phyloP scores from a whole-genome alignment of 2,113 vertebrate genomes.

The Pterophyllum scalare region DNA sequence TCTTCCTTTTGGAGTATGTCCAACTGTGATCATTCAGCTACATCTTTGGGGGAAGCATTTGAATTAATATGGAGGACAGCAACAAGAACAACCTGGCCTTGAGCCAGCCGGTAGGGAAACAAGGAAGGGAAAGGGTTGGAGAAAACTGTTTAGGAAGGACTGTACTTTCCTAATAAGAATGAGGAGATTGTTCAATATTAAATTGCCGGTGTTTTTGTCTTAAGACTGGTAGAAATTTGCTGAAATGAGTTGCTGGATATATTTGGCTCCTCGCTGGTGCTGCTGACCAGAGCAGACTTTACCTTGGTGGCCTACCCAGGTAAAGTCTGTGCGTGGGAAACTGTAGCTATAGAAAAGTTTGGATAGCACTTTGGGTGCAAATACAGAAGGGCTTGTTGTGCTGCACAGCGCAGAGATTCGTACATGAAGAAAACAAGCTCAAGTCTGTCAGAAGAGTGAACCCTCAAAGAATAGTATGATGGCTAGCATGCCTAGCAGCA shows the following conservation, averaged over 20 bases:
- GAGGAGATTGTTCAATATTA: not conserved
- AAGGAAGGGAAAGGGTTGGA: not conserved
- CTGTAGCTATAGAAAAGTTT: not conserved
- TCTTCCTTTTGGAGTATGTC: too few species aligned
- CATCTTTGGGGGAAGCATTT: not conserved
- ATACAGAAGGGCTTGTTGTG: not conserved
- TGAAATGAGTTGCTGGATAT: not conserved
- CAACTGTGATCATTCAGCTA: not conserved
- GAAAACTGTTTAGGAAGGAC: not conserved
- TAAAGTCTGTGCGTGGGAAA: not conserved
- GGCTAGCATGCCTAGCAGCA: not conserved
- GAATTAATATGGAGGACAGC: not conserved
- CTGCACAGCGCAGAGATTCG: not conserved
- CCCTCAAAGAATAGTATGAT: not conserved
- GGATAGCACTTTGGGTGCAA: not conserved
- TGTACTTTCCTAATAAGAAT: not conserved
- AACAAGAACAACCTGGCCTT: not conserved
- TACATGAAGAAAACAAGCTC: rapidly evolving
- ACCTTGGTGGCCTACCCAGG: not conserved
- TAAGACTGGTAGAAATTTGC: not conserved
- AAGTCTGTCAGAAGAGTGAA: not conserved
- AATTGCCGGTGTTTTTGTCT: not conserved
- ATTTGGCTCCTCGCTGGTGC: too few species aligned
- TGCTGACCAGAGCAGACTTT: too few species aligned
- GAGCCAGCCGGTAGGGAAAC: not conserved